Base-by-base conservation (phyloP, 2,888 invertebrate species). In the Phaedon cochleariae region DNA sequence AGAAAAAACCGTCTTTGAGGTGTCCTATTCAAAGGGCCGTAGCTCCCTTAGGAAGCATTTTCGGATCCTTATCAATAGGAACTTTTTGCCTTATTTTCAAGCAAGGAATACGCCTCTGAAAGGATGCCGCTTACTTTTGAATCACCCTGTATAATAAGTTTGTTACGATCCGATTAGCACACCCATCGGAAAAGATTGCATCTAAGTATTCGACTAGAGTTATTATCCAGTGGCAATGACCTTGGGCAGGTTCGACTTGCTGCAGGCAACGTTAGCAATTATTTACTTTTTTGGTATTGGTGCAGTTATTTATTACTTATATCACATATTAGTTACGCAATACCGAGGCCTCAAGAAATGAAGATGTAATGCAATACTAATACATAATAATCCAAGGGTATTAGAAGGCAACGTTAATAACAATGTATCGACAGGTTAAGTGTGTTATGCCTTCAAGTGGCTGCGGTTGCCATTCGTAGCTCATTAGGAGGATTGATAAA, bases 191-290 rank as follows among this genome's bases (percentile, higher is more conserved):
- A 61, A 55, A 65, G 65, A 65, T 65, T 62, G 59, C 58, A 65
- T 65, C 65, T 45, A n/a, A n/a, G n/a, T n/a, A 46, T 45, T 29
- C 29, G 57, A 37, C 20, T 29, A 15, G 41, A 57, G 15, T 63
- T 54, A 66, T 59, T 63, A 67, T 57, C 63, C 63, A 63, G 66
- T 62, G 59, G 66, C 66, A 67, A 53, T 67, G 59, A 67, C 66
- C 66, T 67, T 67, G 60, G 60, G 55, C 66, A 60, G 59, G 66
- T 67, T 67, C 63, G 63, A 29, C 55, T 31, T 15, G 41, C 15
- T 15, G 41, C 41, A 12, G n/a, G 41, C 15, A 41, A 41, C 15
- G 41, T 15, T 15, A 41, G n/a, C 41, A 41, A 41, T 41, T 41
- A 41, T 41, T 15, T n/a, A 15, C n/a, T 41, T 41, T 41, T 41